These are phyloP conservation scores for Myrmecophaga tridactyla DNA, from an alignment of 2,113 vertebrate species.

Conservation along the genomic window DNA sequence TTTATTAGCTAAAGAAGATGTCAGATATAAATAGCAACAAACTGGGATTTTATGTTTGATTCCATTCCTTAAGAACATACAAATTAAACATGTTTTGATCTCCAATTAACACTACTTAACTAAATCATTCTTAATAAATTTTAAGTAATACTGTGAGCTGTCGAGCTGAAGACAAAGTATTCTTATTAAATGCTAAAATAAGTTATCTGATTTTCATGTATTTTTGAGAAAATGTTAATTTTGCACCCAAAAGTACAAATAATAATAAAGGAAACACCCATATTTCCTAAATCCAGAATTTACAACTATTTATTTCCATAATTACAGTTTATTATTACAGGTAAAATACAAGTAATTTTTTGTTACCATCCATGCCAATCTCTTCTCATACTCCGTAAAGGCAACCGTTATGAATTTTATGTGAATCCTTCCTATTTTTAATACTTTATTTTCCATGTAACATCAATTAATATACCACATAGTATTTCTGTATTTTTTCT, in stretches of 20 bases:
- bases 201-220: neutral
- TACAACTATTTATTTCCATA: neutral
- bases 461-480: neutral
- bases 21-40: slow-evolving; percentile 27
- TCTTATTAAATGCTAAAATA: neutral
- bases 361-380: neutral
- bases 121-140: slow-evolving; percentile 44
- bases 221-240: slow-evolving; percentile 35
- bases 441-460: slow-evolving; percentile 35
- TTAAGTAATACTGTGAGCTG: neutral
- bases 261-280: neutral
- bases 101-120: neutral
- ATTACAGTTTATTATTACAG: slow-evolving; percentile 7
- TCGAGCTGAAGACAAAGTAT: slow-evolving; percentile 47
- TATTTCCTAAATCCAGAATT: neutral
- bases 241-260: neutral
- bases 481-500: neutral
- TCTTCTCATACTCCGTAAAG: neutral
- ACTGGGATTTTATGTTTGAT: neutral
- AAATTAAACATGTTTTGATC: slow-evolving; percentile 4
- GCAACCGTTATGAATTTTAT: slow-evolving; percentile 2
- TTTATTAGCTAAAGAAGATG: slow-evolving; percentile 53
- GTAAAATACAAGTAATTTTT: slow-evolving; percentile 15
- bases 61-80: neutral
- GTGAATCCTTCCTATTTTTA: neutral